Evolutionary conservation across 2,113 vertebrate species (phyloP), one percentile per base, ranked within the genome.

Genomic region (Oncorhynchus mykiss): DNA sequence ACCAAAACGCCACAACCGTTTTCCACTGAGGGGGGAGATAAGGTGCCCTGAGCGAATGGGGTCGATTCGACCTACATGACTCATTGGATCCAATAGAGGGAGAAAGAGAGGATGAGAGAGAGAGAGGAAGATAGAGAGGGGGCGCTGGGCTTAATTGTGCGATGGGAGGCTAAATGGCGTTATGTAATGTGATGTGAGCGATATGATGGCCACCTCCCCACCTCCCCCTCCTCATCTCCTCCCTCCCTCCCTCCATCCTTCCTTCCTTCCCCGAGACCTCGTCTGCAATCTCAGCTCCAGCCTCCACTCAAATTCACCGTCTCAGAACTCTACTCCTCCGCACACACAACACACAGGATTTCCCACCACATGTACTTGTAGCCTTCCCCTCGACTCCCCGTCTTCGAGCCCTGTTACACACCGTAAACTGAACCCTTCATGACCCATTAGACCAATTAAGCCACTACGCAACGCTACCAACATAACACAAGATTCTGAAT

Each of bases 41-140:
- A 22, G 22, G 45, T 39, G n/a, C 45, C 8, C 45, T 14, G 45
- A n/a, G 68, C 22, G 11, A 24, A 70, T n/a, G 1, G 16, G 68
- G 68, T 9, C 22, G 18, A 70, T 48, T 70, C 49, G 8, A 70
- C 22, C 68, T 31, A 49, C 45, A 18, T 66, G 62, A 51, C 22
- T 24, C 73, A 67, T 60, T n/a, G 29, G 67, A 68, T 25, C 62
- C 62, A 65, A 45, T 68, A 39, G 68, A 70, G 68, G 27, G 11
- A 70, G n/a, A 69, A 7, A 31, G 20, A 45, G 34, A 69, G 13
- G 20, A 57, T 29, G 54, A 57, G 34, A n/a, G 20, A 16, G 31
- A 39, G 34, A 54, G 51, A 18, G 31, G 31, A 39, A n/a, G 31
- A 39, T 20, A 20, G 27, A 27, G 39, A 70, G 39, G 49, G 68